A percentile compares a stretch with the other conserved stretches of the same genome.
phyloP scores from a whole-genome alignment of 2,797 vertebrate species.

The Ataeniobius toweri region DNA sequence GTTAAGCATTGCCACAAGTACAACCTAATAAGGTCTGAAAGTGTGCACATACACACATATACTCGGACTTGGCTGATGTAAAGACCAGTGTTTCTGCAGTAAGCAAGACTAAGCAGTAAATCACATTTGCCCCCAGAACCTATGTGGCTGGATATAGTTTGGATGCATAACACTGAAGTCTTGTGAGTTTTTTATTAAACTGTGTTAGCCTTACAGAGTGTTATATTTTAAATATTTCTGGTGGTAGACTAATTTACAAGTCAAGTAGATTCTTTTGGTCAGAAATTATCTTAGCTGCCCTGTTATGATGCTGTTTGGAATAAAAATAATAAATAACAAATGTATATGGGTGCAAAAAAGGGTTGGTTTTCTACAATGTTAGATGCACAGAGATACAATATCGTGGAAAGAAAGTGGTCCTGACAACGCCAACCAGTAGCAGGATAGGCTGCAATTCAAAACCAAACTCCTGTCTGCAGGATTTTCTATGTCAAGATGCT shows the following conservation, averaged over 20 bases:
- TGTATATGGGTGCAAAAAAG: neutral
- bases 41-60: conserved; percentile 47
- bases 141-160: conserved; percentile 39
- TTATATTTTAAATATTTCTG: conserved; percentile 28
- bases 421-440: neutral
- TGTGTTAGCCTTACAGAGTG: conserved; percentile 27
- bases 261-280: conserved; percentile 6
- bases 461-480: neutral
- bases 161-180: conserved; percentile 52
- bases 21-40: conserved; percentile 81
- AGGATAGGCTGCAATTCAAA: neutral
- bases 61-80: conserved; percentile 53
- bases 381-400: neutral
- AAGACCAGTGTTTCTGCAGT: conserved; percentile 65
- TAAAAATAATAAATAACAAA: neutral
- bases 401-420: neutral
- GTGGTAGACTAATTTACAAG: conserved; percentile 17
- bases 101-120: conserved; percentile 66
- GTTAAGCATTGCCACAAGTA: conserved; percentile 78
- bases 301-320: neutral
- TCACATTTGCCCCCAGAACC: conserved; percentile 52
- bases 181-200: conserved; percentile 20
- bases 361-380: neutral
- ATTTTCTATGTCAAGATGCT: neutral
- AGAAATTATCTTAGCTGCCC: neutral